Evolutionary conservation across 2,888 invertebrate genomes (phyloP), one percentile per base, ranked within the genome.

Genomic region (Matsumyia berberina): DNA sequence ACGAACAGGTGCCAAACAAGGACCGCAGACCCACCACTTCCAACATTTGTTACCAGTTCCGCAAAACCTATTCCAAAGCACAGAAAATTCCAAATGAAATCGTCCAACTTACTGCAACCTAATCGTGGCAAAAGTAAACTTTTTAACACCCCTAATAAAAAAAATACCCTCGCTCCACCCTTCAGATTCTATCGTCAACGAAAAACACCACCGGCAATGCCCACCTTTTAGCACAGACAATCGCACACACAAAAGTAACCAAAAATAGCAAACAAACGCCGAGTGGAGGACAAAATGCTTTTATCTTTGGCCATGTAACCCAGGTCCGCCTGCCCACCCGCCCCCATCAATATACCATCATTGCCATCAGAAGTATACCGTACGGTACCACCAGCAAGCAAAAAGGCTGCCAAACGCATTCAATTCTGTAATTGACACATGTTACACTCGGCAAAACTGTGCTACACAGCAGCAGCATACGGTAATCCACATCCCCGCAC

Each of bases 381-480:
- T 5, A 12, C 49, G 19, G 29, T 37, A 55, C 37, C 55, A 46
- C 33, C 55, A 69, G 66, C 66, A 60, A 82, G 53, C 44, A 69
- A 69, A 24, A 67, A 80, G 66, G 53, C 70, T 83, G 66, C 67
- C 72, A 78, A 83, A 78, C 17, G 67, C 74, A 85, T 80, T 64
- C 51, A 37, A 64, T 77, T 86, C 89, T 90, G 90, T 89, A 90
- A 90, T 90, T 90, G 90, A 90, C 90, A 90, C 89, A 90, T 90
- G 90, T 90, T 90, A 90, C 89, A 88, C 89, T 88, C 88, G 87
- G 88, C 89, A 89, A 89, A 88, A 88, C 88, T 87, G 58, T 57
- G 33, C 51, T 53, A 66, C 24, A 24, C 24, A 24, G 24, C 24
- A 24, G 24, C 24, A 24, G 24, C 24, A 24, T 24, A 24, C 64